Conservation (phyloP, 2,888 invertebrate genomes). For the Sepiola atlantica region DNA sequence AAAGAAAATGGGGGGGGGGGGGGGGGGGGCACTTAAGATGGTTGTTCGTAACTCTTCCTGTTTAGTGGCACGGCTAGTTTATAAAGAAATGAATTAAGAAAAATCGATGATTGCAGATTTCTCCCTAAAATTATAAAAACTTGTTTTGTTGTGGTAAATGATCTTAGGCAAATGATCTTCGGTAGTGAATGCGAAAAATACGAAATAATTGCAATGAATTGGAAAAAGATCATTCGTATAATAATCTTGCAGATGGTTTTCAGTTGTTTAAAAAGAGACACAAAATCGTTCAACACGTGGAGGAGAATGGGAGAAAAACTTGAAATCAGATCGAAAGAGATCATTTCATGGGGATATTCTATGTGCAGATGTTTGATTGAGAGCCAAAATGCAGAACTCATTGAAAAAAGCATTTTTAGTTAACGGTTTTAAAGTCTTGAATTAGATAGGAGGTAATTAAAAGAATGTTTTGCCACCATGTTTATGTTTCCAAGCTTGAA, state of each 20-base stretch:
- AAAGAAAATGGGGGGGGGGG: background rate
- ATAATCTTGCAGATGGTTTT: background rate
- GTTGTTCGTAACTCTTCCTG: background rate
- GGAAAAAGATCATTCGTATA: background rate
- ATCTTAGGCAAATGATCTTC: background rate
- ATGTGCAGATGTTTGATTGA: too few relatives aligned
- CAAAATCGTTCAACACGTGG: too few relatives aligned
- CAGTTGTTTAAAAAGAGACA: too few relatives aligned
- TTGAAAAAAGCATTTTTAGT: too few relatives aligned
- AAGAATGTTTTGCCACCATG: too few relatives aligned
- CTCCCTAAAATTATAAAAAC: background rate
- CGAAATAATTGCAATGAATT: background rate
- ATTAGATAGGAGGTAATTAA: too few relatives aligned
- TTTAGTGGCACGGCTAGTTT: background rate
- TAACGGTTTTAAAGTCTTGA: too few relatives aligned
- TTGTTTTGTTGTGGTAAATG: background rate
- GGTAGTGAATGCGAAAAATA: background rate
- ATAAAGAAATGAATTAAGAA: background rate
- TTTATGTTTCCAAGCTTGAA: too few relatives aligned
- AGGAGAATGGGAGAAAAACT: too few relatives aligned
- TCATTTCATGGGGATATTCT: too few relatives aligned
- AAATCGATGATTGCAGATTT: background rate
- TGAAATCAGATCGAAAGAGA: too few relatives aligned
- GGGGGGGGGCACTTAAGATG: background rate
- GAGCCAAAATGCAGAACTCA: too few relatives aligned